phyloP scores from a whole-genome alignment of 1,140 invertebrate species.

The Zaprionus inermis region DNA sequence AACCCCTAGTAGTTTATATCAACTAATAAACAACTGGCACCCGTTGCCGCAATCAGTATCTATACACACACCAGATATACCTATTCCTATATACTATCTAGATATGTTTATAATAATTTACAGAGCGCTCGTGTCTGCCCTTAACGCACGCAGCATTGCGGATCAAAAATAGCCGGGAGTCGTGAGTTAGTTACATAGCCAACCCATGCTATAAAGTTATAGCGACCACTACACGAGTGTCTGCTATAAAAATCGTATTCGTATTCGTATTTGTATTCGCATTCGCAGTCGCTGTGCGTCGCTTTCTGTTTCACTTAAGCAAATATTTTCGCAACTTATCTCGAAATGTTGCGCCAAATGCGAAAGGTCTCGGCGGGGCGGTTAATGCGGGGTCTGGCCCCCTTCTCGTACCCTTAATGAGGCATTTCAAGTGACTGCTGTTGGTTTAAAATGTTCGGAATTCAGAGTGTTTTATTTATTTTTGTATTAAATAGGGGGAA shows the following conservation, averaged over 20 bases:
- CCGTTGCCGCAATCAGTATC: slow-evolving; percentile 46
- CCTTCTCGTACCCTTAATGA: slow-evolving; percentile 43
- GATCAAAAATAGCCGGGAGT: slow-evolving; percentile 38
- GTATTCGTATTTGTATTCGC: slow-evolving; percentile 6
- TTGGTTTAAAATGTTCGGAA: slow-evolving; percentile 14
- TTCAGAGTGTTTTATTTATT: slow-evolving; percentile 2
- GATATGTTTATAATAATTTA: neutral
- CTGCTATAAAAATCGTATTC: neutral
- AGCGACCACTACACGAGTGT: slow-evolving; percentile 3
- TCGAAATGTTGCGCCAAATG: slow-evolving; percentile 68
- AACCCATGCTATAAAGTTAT: neutral
- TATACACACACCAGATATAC: neutral
- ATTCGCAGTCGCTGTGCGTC: slow-evolving; percentile 15
- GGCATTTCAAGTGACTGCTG: slow-evolving; percentile 25
- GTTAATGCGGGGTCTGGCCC: neutral
- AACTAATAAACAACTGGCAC: slow-evolving; percentile 21
- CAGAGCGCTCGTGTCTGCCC: slow-evolving; percentile 23
- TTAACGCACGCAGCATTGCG: slow-evolving; percentile 25
- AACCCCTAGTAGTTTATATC: slow-evolving; percentile 36
- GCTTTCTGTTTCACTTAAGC: slow-evolving; percentile 75
- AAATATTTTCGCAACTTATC: slow-evolving; percentile 79
- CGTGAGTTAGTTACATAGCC: slow-evolving; percentile 8
- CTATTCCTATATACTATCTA: neutral
- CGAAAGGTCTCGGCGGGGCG: slow-evolving; percentile 44
- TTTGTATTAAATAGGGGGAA: too few relatives aligned